Evolutionary conservation across 2,888 invertebrate genomes (phyloP).

Genomic region (Drosophila conformis): DNA sequence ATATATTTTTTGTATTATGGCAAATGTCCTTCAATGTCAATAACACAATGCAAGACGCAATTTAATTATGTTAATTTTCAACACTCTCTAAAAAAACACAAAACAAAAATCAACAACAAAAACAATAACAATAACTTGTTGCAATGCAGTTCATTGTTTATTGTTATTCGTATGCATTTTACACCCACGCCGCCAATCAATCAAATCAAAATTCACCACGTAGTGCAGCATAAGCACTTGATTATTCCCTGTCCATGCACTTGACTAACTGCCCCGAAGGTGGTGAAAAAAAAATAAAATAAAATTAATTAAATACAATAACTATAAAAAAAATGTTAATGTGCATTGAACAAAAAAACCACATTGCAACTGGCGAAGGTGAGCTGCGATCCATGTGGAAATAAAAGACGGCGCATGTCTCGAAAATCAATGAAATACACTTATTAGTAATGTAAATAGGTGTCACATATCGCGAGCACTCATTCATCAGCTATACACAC

Average conservation of each 20-base stretch:
- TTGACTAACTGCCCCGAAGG: slow-evolving; percentile 43
- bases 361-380: slow-evolving; percentile 21
- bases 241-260: slow-evolving; percentile 47
- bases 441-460: not conserved
- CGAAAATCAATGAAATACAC: not conserved
- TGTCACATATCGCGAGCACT: not conserved
- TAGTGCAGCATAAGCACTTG: slow-evolving; percentile 18
- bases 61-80: slow-evolving; percentile 52
- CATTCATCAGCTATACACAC: not conserved
- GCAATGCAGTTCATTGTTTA: slow-evolving; percentile 17
- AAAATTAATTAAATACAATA: slow-evolving; percentile 9
- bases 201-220: slow-evolving; percentile 22
- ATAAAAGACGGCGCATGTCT: not conserved
- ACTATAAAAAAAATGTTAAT: slow-evolving; percentile 3
- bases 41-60: slow-evolving; percentile 37
- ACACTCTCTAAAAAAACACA: slow-evolving; percentile 18
- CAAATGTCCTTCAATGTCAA: slow-evolving; percentile 52
- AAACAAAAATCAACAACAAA: not conserved
- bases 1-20: slow-evolving; percentile 10
- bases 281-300: not conserved
- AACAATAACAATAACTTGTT: not conserved
- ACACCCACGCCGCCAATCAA: slow-evolving; percentile 43
- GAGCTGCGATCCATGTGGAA: not conserved
- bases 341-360: slow-evolving; percentile 9
- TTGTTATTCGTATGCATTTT: slow-evolving; percentile 26